Percentiles rank a stretch among this genome's conserved stretches.
phyloP scores from a whole-genome alignment of 1,140 invertebrate species.

The Gonioctena quinquepunctata region DNA sequence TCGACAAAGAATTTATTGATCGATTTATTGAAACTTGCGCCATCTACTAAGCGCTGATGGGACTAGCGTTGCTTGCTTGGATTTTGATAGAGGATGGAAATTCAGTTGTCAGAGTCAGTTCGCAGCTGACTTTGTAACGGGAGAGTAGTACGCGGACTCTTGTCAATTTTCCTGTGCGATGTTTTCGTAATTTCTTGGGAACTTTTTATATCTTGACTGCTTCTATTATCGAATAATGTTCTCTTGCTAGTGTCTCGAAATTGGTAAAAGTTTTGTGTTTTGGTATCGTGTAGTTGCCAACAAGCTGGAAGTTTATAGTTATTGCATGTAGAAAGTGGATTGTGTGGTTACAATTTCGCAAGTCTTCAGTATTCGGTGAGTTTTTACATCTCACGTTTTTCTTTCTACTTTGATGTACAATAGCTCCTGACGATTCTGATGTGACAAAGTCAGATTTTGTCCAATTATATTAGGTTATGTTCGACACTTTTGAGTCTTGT shows the following conservation, averaged over 20 bases:
- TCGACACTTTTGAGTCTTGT: too few species aligned
- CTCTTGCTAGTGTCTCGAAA: conserved; percentile 6
- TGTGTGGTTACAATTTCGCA: conserved; percentile 8
- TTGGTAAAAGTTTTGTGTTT: background rate
- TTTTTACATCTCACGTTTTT: background rate
- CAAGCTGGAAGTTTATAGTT: conserved; percentile 5
- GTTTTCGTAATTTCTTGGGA: conserved; percentile 13
- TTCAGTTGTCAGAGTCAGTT: background rate
- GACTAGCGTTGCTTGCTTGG: background rate
- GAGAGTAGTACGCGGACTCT: background rate
- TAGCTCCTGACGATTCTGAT: too few species aligned
- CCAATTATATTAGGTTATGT: too few species aligned
- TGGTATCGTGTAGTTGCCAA: background rate
- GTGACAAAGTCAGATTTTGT: too few species aligned
- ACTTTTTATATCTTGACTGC: background rate
- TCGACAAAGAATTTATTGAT: conserved; percentile 7
- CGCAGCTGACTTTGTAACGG: conserved; percentile 3
- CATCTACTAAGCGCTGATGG: background rate
- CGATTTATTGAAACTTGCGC: background rate
- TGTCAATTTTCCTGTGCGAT: conserved; percentile 12
- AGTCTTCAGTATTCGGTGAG: conserved; percentile 6
- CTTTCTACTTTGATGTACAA: too few species aligned
- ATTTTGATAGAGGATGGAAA: background rate
- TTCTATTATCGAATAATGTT: conserved; percentile 3
- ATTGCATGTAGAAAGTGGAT: conserved; percentile 17